Base-by-base conservation (phyloP, 2,113 vertebrate species). In the Microtus oregoni region DNA sequence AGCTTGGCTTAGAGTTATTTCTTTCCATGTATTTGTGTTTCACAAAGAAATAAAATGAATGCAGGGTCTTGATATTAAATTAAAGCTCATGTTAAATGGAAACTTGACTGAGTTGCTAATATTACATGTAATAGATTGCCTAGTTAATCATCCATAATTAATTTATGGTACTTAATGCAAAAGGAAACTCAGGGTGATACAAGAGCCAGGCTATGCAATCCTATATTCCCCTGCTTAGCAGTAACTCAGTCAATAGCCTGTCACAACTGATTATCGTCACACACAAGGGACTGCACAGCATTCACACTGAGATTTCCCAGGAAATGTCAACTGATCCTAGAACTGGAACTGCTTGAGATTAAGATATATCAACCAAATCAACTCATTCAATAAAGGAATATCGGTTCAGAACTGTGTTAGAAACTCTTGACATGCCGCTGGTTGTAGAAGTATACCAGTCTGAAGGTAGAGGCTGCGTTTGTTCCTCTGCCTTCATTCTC, bases 61-160 rank as follows among this genome's bases (percentile, higher is more conserved):
- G 14, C 20, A 35, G 15, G 5, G 9, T 55, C 61, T 26, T 30
- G 24, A 41, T 72, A 15, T 32, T 86, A 94, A 89, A 89, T 86
- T 44, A n/a, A 91, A 86, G 7, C 41, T 91, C 83, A 72, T 38
- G 32, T 82, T 63, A 63, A 83, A 26, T 86, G 63, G 30, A 63
- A 75, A 14, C 26, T 55, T 63, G 24, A 28, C 28, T n/a, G 20
- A 72, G 8, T 61, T 79, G 30, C 30, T 85, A 76, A 58, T 96
- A 93, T 91, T 96, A 91, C n/a, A 82, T 61, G 44, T 81, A 81
- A 92, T 86, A 12, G n/a, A 89, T 65, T 65, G 6, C 41, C 41
- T 17, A 72, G n/a, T 65, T 89, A 91, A 89, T 92, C 72, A 85
- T n/a, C 82, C 77, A 96, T 47, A 76, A 47, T 81, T 86, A 93